Evolutionary conservation across 2,113 vertebrate genomes (phyloP).

Genomic region (Poicephalus meyeri): DNA sequence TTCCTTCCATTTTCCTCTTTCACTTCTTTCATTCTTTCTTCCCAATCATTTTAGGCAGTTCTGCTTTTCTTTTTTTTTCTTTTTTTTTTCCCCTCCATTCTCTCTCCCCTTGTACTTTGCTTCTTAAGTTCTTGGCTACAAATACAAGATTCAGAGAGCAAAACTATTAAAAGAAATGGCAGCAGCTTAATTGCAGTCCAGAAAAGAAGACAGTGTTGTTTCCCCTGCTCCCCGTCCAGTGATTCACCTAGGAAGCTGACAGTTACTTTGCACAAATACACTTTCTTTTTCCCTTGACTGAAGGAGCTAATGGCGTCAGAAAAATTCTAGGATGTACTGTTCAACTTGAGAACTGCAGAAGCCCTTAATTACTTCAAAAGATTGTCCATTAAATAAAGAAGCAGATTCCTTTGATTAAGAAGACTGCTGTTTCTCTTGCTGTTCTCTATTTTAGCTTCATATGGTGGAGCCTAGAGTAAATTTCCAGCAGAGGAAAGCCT

Average conservation of each 20-base stretch:
- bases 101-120: background rate
- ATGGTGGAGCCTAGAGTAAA: background rate
- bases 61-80: background rate
- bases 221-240: background rate
- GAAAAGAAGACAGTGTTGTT: background rate
- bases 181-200: background rate
- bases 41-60: background rate
- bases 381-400: background rate
- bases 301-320: background rate
- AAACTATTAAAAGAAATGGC: slow-evolving; percentile 36
- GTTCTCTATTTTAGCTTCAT: background rate
- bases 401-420: background rate
- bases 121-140: slow-evolving; percentile 22
- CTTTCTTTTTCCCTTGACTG: background rate
- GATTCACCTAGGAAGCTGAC: background rate
- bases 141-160: slow-evolving; percentile 31
- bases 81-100: background rate
- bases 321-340: background rate
- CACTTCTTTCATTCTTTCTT: background rate
- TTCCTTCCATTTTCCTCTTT: background rate
- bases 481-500: background rate
- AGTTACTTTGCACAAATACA: background rate
- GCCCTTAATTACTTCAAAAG: background rate
- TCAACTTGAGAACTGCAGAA: background rate
- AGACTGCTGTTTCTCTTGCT: background rate